Evolutionary conservation across 2,113 vertebrate species (phyloP), one percentile per base, ranked within the genome.

Genomic region (Engraulis encrasicolus): DNA sequence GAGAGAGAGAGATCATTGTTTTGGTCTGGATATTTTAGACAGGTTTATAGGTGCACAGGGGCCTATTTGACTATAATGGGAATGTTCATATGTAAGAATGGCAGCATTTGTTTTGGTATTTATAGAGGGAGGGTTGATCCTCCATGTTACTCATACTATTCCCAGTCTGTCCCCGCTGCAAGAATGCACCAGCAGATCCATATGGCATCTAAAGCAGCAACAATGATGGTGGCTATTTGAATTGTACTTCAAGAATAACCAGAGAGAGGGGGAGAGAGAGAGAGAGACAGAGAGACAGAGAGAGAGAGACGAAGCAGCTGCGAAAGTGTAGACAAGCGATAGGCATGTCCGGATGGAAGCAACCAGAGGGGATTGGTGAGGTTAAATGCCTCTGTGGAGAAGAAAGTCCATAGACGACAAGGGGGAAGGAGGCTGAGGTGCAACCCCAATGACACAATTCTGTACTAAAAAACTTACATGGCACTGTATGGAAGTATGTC

Each of bases 81-180:
- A 31, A 27, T 71, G 61, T 71, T 71, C 15, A 71, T 80, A 27
- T 82, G 82, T 78, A 80, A 48, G 27, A 66, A 78, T 82, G 71
- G n/a, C 36, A 79, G 84, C 48, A 82, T 84, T 86, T 86, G 80
- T 84, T 81, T 0, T 38, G 82, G 88, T 95, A 94, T 94, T 93
- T 89, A 86, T 92, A 91, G 90, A 86, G 18, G 38, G 90, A 86
- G 18, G 38, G 81, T 81, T 90, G 90, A 91, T 88, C 90, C 83
- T 80, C 58, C 86, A 4, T 4, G 31, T 71, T 71, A 0, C 17
- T 87, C 84, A 36, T 50, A 78, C 83, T 85, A 71, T 6, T 6
- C 83, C 81, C 83, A 89, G 86, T 88, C 87, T 90, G 77, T 88
- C 82, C 36, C 2, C 66, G 20, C 15, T 71, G 61, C 3, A 3